Percentiles rank a stretch among this genome's conserved stretches.
phyloP scores from a whole-genome alignment of 1,140 invertebrate genomes.

The Macrosteles quadrilineatus region DNA sequence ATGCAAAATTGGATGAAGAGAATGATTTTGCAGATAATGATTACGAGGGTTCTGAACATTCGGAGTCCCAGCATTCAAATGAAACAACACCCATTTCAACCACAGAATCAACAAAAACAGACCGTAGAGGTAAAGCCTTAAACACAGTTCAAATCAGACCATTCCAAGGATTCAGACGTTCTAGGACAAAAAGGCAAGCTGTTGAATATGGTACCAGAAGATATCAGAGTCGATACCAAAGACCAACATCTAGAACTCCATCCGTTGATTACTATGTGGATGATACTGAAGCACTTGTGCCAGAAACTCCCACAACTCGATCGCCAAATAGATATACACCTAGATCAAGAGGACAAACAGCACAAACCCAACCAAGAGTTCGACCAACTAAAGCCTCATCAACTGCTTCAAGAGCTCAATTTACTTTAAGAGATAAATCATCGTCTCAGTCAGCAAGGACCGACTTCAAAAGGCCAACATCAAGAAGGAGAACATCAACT shows the following conservation, averaged over 20 bases:
- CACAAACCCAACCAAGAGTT: slow-evolving; percentile 51
- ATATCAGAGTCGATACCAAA: slow-evolving; percentile 60
- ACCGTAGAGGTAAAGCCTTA: slow-evolving; percentile 40
- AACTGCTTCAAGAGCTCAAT: slow-evolving; percentile 56
- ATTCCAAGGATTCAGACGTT: slow-evolving; percentile 56
- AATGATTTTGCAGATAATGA: slow-evolving; percentile 61
- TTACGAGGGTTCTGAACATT: slow-evolving; percentile 58
- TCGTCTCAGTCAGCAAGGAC: slow-evolving; percentile 47
- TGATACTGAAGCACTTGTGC: slow-evolving; percentile 35
- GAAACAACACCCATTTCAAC: slow-evolving; percentile 49
- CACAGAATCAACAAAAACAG: slow-evolving; percentile 48
- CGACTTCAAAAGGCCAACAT: slow-evolving; percentile 54
- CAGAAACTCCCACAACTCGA: slow-evolving; percentile 54
- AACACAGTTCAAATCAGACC: slow-evolving; percentile 60
- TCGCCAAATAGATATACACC: slow-evolving; percentile 46
- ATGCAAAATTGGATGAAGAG: slow-evolving; percentile 59
- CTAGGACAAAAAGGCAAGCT: slow-evolving; percentile 52
- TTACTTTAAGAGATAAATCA: slow-evolving; percentile 67
- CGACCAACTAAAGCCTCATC: slow-evolving; percentile 51
- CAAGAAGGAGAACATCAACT: slow-evolving; percentile 45
- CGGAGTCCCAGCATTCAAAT: slow-evolving; percentile 49
- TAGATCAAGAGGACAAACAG: slow-evolving; percentile 33
- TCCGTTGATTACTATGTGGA: slow-evolving; percentile 46
- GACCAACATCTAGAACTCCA: slow-evolving; percentile 51
- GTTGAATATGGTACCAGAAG: slow-evolving; percentile 53